Conservation (phyloP, 2,797 vertebrate genomes). For the Scomberomorus guttatus region DNA sequence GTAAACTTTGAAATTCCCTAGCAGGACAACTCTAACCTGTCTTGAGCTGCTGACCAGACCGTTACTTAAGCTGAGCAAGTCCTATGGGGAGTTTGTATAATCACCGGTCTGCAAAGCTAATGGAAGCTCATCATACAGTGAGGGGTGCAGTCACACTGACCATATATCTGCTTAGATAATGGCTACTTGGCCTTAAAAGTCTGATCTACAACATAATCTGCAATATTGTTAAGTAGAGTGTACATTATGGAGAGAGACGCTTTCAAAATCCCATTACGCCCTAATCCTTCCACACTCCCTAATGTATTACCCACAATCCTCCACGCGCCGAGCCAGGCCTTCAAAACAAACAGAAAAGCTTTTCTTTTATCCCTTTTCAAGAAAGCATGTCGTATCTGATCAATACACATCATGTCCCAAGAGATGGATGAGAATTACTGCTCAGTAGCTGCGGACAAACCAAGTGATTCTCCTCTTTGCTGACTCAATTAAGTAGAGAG, state of each 20-base stretch:
- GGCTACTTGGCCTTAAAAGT: conserved; percentile 89
- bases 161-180: conserved; percentile 86
- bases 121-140: conserved; percentile 85
- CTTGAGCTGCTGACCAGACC: conserved; percentile 80
- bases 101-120: conserved; percentile 85
- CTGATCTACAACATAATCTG: conserved; percentile 90
- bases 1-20: conserved; percentile 75
- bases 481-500: conserved; percentile 73
- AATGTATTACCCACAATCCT: conserved; percentile 88
- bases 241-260: conserved; percentile 87
- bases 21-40: conserved; percentile 72
- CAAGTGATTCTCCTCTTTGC: conserved; percentile 67
- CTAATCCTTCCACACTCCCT: conserved; percentile 88
- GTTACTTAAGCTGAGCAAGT: conserved; percentile 82
- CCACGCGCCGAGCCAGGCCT: conserved; percentile 71
- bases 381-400: conserved; percentile 81
- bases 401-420: conserved; percentile 81
- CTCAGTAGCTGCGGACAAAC: conserved; percentile 61
- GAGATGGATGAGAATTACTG: conserved; percentile 75
- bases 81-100: conserved; percentile 83
- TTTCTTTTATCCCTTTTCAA: conserved; percentile 87
- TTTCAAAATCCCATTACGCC: conserved; percentile 90
- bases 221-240: conserved; percentile 89
- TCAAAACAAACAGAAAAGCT: conserved; percentile 88
- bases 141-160: conserved; percentile 85